Evolutionary conservation across 2,888 invertebrate species (phyloP).

Genomic region (Lasioglossum lativentre): DNA sequence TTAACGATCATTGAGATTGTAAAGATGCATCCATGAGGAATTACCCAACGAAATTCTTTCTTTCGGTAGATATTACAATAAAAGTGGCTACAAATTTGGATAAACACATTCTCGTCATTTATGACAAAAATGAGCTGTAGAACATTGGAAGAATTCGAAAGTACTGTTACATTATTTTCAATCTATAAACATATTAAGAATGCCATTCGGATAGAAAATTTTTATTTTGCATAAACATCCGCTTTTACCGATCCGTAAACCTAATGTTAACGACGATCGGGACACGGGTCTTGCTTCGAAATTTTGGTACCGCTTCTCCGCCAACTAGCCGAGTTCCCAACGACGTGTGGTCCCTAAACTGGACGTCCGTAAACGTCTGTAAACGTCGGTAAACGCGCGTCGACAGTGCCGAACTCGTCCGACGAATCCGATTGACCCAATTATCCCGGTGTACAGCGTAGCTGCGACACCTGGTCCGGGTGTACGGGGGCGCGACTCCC

Average conservation of each 20-base stretch:
- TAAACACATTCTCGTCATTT: too few species aligned
- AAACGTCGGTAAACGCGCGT: background rate
- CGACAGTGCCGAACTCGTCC: background rate
- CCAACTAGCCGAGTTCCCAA: background rate
- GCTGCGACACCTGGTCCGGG: conserved; percentile 59
- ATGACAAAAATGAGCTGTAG: too few species aligned
- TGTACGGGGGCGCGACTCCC: conserved; percentile 32
- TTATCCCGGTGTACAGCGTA: conserved; percentile 31
- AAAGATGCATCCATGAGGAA: background rate
- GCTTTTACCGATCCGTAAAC: background rate
- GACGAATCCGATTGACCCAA: conserved; percentile 40
- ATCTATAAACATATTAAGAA: too few species aligned
- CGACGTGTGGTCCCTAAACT: background rate
- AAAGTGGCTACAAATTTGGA: background rate
- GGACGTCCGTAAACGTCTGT: background rate
- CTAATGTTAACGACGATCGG: background rate
- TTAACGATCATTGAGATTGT: too few species aligned
- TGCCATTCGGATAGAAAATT: too few species aligned
- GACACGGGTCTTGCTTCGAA: rapidly evolving
- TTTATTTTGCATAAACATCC: too few species aligned
- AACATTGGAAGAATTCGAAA: too few species aligned
- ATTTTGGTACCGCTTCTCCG: background rate
- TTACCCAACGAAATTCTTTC: background rate
- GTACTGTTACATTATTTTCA: too few species aligned
- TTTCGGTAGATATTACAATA: background rate